Percentiles rank a stretch among this genome's conserved stretches.
Evolutionary conservation across 1,140 invertebrate genomes (phyloP).

Genomic region (Dendroctonus valens): DNA sequence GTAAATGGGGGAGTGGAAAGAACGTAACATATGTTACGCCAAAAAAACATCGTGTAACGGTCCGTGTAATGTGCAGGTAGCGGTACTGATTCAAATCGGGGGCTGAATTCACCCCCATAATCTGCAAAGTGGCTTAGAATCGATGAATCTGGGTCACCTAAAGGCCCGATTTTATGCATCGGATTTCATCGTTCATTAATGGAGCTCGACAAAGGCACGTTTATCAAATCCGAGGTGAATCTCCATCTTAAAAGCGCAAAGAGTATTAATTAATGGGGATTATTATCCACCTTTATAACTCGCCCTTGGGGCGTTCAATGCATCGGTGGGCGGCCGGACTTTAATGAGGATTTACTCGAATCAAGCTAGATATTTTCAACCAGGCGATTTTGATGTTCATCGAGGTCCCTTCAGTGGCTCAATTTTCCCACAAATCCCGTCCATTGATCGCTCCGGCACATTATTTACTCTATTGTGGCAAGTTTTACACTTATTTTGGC

Average conservation of each 20-base stretch:
- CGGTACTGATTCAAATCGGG: conserved; percentile 25
- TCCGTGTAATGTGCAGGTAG: conserved; percentile 21
- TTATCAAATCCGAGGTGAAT: too few species aligned
- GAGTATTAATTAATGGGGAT: too few species aligned
- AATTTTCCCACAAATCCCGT: too few species aligned
- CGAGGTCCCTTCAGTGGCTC: not conserved
- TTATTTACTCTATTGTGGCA: conserved; percentile 22
- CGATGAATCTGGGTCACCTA: conserved; percentile 8
- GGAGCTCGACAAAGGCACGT: too few species aligned
- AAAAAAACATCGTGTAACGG: conserved; percentile 20
- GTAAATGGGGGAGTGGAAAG: conserved; percentile 7
- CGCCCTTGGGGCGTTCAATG: too few species aligned
- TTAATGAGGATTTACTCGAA: too few species aligned
- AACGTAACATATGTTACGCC: conserved; percentile 9
- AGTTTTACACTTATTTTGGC: conserved; percentile 33
- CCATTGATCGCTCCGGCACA: not conserved
- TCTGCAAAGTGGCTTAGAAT: conserved; percentile 14
- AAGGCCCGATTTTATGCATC: not conserved
- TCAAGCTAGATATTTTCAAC: not conserved
- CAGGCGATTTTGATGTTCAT: not conserved
- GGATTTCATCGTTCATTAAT: too few species aligned
- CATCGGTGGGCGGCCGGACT: too few species aligned
- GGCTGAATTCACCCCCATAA: conserved; percentile 15
- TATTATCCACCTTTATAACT: too few species aligned
- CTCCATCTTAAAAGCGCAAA: too few species aligned